Conservation (phyloP, 2,113 vertebrate genomes). For the Laticauda colubrina region DNA sequence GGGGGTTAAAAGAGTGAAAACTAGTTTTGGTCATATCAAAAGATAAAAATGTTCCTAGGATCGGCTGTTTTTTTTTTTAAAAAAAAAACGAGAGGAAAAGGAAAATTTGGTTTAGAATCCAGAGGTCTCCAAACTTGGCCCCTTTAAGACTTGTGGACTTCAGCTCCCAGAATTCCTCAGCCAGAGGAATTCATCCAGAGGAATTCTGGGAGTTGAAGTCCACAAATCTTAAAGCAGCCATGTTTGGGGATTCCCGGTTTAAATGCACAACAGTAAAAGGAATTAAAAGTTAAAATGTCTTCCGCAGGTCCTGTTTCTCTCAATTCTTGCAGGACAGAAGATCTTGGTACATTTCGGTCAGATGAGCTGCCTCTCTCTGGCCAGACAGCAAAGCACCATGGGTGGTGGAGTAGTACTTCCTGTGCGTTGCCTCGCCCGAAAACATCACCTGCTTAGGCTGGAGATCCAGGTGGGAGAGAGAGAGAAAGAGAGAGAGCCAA, state of each 20-base stretch:
- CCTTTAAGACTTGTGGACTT: too few species aligned
- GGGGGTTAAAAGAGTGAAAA: constrained; percentile 73
- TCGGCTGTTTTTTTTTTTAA: constrained; percentile 33
- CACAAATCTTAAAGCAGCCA: too few species aligned
- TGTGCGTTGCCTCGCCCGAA: constrained; percentile 96
- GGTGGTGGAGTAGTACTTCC: constrained; percentile 99
- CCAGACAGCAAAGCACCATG: constrained; percentile 98
- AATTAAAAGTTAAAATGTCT: constrained; percentile 79
- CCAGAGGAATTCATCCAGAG: too few species aligned
- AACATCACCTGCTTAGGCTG: constrained; percentile 98
- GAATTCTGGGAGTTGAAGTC: too few species aligned
- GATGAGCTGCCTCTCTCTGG: constrained; percentile 90
- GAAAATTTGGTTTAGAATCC: constrained; percentile 38
- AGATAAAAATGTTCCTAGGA: constrained; percentile 61
- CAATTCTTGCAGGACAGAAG: constrained; percentile 82
- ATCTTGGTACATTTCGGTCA: constrained; percentile 94
- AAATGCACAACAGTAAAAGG: constrained; percentile 60
- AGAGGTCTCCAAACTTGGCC: too few species aligned
- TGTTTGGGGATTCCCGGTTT: not conserved
- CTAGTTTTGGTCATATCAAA: constrained; percentile 55
- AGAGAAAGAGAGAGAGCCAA: not conserved
- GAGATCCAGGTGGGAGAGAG: not conserved
- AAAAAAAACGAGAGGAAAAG: constrained; percentile 71
- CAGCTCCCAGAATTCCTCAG: too few species aligned
- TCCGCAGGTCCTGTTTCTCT: constrained; percentile 68